These are phyloP conservation scores for Phoronis australis DNA, from an alignment of 2,888 invertebrate species.

Conservation along the genomic window DNA sequence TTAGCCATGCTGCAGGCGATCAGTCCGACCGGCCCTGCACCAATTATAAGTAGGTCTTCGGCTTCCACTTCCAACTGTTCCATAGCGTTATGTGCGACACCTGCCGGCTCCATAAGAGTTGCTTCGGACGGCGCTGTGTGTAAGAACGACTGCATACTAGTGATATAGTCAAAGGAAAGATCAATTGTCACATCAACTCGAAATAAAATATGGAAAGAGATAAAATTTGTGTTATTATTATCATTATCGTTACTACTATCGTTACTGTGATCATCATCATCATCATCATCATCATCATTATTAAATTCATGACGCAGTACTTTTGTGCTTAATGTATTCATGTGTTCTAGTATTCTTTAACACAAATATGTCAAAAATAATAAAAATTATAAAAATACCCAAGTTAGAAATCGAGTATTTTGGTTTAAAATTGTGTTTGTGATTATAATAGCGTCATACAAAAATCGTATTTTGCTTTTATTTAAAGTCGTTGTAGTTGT, in stretches of 20 bases:
- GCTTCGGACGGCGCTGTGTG: conserved; percentile 33
- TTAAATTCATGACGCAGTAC: too few species aligned
- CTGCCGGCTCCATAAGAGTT: conserved; percentile 41
- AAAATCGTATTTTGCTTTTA: too few species aligned
- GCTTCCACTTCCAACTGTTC: conserved; percentile 32
- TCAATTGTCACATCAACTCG: background rate
- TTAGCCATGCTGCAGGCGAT: conserved; percentile 34
- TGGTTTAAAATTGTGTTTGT: background rate
- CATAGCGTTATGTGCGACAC: conserved; percentile 43
- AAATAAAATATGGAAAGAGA: background rate
- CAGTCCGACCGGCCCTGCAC: conserved; percentile 43
- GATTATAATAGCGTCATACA: too few species aligned
- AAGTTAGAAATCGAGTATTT: background rate
- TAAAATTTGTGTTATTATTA: background rate
- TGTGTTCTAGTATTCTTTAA: too few species aligned
- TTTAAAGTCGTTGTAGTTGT: too few species aligned
- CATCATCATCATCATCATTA: too few species aligned
- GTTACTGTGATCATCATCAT: too few species aligned
- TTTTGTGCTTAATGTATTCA: too few species aligned
- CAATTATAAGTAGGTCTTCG: conserved; percentile 39
- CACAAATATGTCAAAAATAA: too few species aligned
- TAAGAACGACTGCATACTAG: too few species aligned
- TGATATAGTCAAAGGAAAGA: background rate
- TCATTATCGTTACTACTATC: background rate
- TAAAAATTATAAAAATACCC: background rate